phyloP scores from a whole-genome alignment of 2,888 invertebrate genomes.

The Ophonus ardosiacus region DNA sequence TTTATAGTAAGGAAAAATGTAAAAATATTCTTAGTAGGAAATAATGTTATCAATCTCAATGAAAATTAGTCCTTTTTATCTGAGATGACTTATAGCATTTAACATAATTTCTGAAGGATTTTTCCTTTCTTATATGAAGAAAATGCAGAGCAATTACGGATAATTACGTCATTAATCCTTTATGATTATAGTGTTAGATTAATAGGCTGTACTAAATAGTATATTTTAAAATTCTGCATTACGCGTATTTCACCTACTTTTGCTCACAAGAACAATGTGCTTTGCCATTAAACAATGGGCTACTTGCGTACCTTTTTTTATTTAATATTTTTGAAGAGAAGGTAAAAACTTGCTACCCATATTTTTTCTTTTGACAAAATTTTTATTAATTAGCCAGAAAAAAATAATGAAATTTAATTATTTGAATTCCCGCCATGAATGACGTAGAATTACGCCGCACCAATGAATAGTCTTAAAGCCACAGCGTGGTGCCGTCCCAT shows the following conservation, averaged over 20 bases:
- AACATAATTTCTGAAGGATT: background rate
- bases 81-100: background rate
- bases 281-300: background rate
- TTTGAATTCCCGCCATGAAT: too few species aligned
- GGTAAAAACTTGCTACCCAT: too few species aligned
- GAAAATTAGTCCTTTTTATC: background rate
- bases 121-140: background rate
- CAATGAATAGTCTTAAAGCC: too few species aligned
- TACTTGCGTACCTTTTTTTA: too few species aligned
- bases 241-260: background rate
- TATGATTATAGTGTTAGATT: background rate
- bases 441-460: too few species aligned
- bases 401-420: too few species aligned
- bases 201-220: slow-evolving; percentile 25
- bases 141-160: slow-evolving; percentile 8
- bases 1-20: background rate
- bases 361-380: too few species aligned
- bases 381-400: too few species aligned
- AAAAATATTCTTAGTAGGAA: background rate
- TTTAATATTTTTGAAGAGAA: too few species aligned
- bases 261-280: background rate
- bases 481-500: too few species aligned
- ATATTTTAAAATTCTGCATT: slow-evolving; percentile 8
- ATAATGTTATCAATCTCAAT: background rate
- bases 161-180: slow-evolving; percentile 22